Evolutionary conservation across 2,888 invertebrate genomes (phyloP), one percentile per base, ranked within the genome.

Genomic region (Aphodius granarius): DNA sequence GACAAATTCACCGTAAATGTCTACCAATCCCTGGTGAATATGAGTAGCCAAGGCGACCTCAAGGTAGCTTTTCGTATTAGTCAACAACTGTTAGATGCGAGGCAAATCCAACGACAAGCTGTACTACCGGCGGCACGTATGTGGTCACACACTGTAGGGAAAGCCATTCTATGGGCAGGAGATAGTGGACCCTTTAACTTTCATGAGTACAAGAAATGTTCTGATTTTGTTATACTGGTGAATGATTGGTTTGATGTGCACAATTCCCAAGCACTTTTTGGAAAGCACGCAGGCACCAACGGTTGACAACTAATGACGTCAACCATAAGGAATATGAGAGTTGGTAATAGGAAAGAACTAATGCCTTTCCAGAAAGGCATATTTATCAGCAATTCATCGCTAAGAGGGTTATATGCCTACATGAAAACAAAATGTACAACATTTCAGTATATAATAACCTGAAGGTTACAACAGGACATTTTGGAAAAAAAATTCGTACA

Each of bases 171-270:
- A 21, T 79, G 73, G 62, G 77, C 68, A 75, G 80, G 78, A n/a
- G 16, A 74, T 66, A 73, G 72, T 6, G 76, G 68, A 17, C 62
- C 76, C 5, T 77, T 78, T 43, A 66, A 76, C 9, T 62, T 70
- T 22, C 62, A 75, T 43, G 6, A 13, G 0, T 74, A 64, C 64
- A 77, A 75, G 75, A 62, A 76, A 63, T 72, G 73, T 62, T n/a
- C 17, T 1, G 9, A 73, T 17, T 17, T 70, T 19, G 74, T 71
- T 5, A 74, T 17, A 70, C 20, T 74, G 64, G 62, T 77, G 13
- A 81, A 81, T 73, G 77, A 80, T 66, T 81, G 79, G 80, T 81
- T 82, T 75, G 81, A 81, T 76, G 5, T 81, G 17, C 75, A 78
- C 9, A 81, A 81, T 74, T 66, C 76, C 2, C 77, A 72, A 63